Conservation (phyloP, 35 echinoderm and acorn worm species). For the Ophioderma brevispina region DNA sequence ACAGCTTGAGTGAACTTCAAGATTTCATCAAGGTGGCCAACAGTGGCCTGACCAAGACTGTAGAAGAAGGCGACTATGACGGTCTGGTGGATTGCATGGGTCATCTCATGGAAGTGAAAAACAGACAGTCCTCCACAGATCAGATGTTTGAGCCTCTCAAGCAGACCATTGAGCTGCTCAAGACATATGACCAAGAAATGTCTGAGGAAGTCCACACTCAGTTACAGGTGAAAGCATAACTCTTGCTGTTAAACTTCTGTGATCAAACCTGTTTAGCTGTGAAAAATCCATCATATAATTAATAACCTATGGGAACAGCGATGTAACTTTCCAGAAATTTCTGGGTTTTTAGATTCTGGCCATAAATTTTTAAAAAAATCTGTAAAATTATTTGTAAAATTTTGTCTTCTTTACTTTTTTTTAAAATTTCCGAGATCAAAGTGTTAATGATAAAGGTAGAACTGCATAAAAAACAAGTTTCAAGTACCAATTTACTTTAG, state of each 20-base stretch:
- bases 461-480: no score
- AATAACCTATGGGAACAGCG: no score
- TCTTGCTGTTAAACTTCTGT: no score
- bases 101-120: constrained; percentile 92
- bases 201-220: constrained; percentile 95
- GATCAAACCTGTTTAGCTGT: no score
- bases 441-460: no score
- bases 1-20: constrained; percentile 89
- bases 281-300: no score
- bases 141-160: constrained; percentile 99
- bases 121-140: constrained; percentile 80
- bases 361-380: no score
- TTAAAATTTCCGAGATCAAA: no score
- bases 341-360: no score
- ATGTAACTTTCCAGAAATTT: no score
- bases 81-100: constrained; percentile 95
- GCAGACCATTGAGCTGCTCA: constrained; percentile 97
- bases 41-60: constrained; percentile 60
- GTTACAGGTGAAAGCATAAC: constrained; percentile 88
- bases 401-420: not conserved
- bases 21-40: constrained; percentile 98
- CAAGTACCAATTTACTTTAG: no score
- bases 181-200: constrained; percentile 99
- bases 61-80: constrained; percentile 94
- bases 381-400: no score